A percentile compares a stretch with the other conserved stretches of the same genome.
These are phyloP conservation scores for Gnathonemus echidnorhynchus DNA, from an alignment of 2,113 vertebrate genomes.

Conservation along the genomic window DNA sequence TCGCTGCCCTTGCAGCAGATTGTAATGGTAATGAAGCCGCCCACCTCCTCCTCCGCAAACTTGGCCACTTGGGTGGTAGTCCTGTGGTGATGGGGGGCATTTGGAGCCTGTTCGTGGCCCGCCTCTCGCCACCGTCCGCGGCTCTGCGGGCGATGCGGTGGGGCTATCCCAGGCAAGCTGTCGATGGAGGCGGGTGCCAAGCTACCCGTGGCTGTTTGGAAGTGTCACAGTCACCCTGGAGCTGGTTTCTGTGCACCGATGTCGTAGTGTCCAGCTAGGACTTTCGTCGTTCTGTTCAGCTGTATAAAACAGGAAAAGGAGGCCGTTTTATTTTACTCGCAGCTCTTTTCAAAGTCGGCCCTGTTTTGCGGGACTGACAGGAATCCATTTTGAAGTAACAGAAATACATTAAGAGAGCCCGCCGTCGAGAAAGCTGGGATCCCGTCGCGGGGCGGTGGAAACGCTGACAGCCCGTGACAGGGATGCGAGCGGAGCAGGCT, in stretches of 20 bases:
- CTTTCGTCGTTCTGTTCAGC: background rate
- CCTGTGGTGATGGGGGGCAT: background rate
- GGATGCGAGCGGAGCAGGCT: background rate
- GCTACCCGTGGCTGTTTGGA: conserved; percentile 1
- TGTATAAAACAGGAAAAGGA: background rate
- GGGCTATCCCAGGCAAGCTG: conserved; percentile 19
- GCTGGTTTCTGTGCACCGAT: background rate
- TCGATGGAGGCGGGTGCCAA: background rate
- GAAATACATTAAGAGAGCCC: background rate
- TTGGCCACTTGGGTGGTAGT: background rate
- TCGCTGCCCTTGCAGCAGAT: background rate
- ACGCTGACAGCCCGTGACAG: background rate
- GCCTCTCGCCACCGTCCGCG: background rate
- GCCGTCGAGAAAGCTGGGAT: background rate
- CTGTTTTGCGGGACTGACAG: background rate
- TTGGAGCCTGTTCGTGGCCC: background rate
- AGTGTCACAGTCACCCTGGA: background rate
- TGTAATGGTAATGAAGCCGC: background rate
- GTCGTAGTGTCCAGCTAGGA: background rate
- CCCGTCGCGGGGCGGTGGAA: background rate
- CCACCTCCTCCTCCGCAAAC: background rate
- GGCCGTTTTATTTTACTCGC: background rate
- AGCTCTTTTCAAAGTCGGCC: background rate
- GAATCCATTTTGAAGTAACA: background rate
- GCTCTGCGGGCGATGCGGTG: background rate